Percentiles rank a stretch among this genome's conserved stretches.
These are phyloP conservation scores for Eustalomyia histrio DNA, from an alignment of 2,888 invertebrate species.

Conservation along the genomic window DNA sequence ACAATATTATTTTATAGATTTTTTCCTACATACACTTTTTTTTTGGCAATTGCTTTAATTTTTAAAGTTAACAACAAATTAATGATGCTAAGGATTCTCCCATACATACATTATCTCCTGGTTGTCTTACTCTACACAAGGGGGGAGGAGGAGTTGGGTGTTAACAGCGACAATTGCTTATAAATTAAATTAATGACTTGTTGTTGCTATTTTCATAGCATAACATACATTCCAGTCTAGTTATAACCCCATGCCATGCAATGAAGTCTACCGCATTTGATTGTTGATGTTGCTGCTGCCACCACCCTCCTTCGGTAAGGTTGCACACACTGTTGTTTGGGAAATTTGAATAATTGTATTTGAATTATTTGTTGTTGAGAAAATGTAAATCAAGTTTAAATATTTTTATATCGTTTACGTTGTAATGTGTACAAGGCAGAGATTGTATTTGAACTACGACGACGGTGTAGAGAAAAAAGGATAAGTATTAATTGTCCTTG, in stretches of 20 bases:
- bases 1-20: conserved; percentile 61
- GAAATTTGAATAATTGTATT: conserved; percentile 62
- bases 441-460: background rate
- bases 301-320: conserved; percentile 13
- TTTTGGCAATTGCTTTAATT: conserved; percentile 53
- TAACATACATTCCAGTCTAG: conserved; percentile 3
- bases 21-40: conserved; percentile 18
- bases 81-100: conserved; percentile 56
- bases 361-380: conserved; percentile 49
- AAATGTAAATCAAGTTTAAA: conserved; percentile 54
- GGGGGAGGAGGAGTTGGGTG: conserved; percentile 54
- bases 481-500: conserved; percentile 10
- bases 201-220: conserved; percentile 43
- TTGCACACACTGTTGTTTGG: conserved; percentile 6
- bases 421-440: background rate
- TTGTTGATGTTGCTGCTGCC: too few species aligned
- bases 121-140: background rate
- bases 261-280: background rate
- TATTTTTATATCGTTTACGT: conserved; percentile 47
- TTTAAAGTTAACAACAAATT: conserved; percentile 60
- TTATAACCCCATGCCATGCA: conserved; percentile 14
- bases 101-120: conserved; percentile 19
- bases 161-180: conserved; percentile 65
- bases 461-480: conserved; percentile 5
- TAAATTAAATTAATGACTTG: conserved; percentile 67